A percentile compares a stretch with the other conserved stretches of the same genome.
Evolutionary conservation across 2,888 invertebrate species (phyloP).

Genomic region (Drosophila meridiana): DNA sequence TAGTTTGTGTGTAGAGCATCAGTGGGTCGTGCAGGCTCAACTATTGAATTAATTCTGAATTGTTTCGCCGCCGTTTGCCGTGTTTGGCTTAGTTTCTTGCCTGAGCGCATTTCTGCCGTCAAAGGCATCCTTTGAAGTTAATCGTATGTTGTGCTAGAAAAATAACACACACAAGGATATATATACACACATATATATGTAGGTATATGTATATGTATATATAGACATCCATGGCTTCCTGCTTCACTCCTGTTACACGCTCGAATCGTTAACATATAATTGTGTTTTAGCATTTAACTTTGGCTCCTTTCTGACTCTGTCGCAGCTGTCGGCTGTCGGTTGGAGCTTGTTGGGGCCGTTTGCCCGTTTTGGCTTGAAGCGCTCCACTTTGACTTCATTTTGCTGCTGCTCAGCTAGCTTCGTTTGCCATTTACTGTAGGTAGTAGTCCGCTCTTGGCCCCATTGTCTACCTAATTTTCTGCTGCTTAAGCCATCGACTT

Average conservation of each 20-base stretch:
- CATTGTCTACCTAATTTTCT: constrained; percentile 78
- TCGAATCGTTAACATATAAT: constrained; percentile 68
- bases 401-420: constrained; percentile 18
- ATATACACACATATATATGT: constrained; percentile 16
- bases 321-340: constrained; percentile 32
- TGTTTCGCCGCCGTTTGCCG: constrained; percentile 24
- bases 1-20: constrained; percentile 25
- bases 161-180: constrained; percentile 46
- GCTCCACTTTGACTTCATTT: constrained; percentile 52
- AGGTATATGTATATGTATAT: background rate
- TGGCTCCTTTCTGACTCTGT: constrained; percentile 52
- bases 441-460: constrained; percentile 25
- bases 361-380: constrained; percentile 58
- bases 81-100: constrained; percentile 75
- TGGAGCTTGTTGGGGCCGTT: constrained; percentile 27
- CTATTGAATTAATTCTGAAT: constrained; percentile 12
- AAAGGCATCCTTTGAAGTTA: constrained; percentile 80
- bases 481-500: constrained; percentile 53
- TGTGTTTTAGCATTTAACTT: constrained; percentile 78
- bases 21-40: background rate
- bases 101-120: constrained; percentile 75
- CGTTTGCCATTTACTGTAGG: constrained; percentile 6
- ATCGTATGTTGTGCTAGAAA: constrained; percentile 70
- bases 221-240: constrained; percentile 28
- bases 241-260: constrained; percentile 46